A percentile compares a stretch with the other conserved stretches of the same genome.
Evolutionary conservation across 2,888 invertebrate genomes (phyloP).

Genomic region (Acanthoscelides obtectus): DNA sequence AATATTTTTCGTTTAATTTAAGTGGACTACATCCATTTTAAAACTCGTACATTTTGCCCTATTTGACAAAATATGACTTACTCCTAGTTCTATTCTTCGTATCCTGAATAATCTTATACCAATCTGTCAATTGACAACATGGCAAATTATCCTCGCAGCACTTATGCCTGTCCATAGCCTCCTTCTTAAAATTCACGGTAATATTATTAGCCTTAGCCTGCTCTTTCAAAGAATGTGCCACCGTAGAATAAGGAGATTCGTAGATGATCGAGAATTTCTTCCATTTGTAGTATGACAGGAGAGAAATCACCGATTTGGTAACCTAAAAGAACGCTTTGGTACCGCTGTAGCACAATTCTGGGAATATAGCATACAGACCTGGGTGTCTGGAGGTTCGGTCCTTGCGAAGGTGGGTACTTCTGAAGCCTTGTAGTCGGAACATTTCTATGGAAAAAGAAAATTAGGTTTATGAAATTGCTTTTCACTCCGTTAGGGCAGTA

Average conservation of each 20-base stretch:
- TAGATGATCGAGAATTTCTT: constrained; percentile 86
- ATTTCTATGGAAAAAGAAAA: constrained; percentile 69
- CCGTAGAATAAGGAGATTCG: constrained; percentile 76
- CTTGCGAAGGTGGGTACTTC: constrained; percentile 86
- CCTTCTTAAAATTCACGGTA: constrained; percentile 74
- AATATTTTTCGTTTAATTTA: too few relatives aligned
- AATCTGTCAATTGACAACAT: constrained; percentile 75
- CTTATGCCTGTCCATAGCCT: constrained; percentile 65
- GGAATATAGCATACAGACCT: constrained; percentile 51
- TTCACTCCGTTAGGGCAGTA: too few relatives aligned
- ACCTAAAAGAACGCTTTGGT: constrained; percentile 56
- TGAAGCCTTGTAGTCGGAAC: constrained; percentile 86
- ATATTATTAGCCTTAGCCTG: constrained; percentile 74
- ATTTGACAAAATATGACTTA: constrained; percentile 51
- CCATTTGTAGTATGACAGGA: constrained; percentile 90
- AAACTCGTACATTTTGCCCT: too few relatives aligned
- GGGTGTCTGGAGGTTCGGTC: constrained; percentile 90
- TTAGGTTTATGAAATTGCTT: too few relatives aligned
- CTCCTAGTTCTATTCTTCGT: constrained; percentile 83
- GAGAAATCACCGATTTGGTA: constrained; percentile 88
- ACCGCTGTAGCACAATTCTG: background rate
- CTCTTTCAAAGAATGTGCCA: constrained; percentile 73
- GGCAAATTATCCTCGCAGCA: constrained; percentile 72
- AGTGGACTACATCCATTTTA: too few relatives aligned
- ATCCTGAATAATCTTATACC: constrained; percentile 79